phyloP scores from a whole-genome alignment of 2,113 vertebrate genomes.

The Poeciliopsis turrubarensis region DNA sequence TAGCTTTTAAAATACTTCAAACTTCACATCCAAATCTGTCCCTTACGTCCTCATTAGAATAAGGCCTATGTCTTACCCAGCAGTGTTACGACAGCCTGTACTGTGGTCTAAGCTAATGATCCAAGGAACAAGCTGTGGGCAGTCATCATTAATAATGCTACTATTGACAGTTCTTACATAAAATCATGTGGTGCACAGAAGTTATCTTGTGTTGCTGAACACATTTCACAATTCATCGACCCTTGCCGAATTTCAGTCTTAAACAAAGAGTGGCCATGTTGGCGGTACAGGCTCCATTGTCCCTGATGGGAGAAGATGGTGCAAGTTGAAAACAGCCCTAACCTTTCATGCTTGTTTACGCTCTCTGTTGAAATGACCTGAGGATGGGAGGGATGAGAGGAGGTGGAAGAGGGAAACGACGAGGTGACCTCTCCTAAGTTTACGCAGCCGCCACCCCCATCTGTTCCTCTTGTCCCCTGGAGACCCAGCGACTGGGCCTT shows the following conservation, averaged over 20 bases:
- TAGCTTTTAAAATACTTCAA: not conserved
- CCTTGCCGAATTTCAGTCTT: conserved; percentile 14
- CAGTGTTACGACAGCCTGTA: not conserved
- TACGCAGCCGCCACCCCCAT: conserved; percentile 62
- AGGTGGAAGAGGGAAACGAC: conserved; percentile 46
- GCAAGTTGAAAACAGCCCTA: conserved; percentile 68
- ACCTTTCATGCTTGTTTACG: conserved; percentile 83
- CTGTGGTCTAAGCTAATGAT: not conserved
- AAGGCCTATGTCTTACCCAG: not conserved
- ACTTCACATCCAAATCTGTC: not conserved
- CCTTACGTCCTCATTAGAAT: not conserved
- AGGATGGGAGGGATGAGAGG: conserved; percentile 54
- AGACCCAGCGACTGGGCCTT: conserved; percentile 65
- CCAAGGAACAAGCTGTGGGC: not conserved
- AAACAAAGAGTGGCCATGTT: conserved; percentile 37
- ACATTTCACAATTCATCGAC: too few relatives aligned
- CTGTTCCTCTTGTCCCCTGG: conserved; percentile 43
- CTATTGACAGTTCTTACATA: not conserved
- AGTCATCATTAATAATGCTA: not conserved
- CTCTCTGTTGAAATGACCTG: conserved; percentile 69
- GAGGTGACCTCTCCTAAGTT: conserved; percentile 82
- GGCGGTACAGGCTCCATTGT: conserved; percentile 52
- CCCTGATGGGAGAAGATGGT: conserved; percentile 71
- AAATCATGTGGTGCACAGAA: not conserved
- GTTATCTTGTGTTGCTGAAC: too few relatives aligned